Base-by-base conservation (phyloP, 1,140 invertebrate species). In the Lepidostoma basale region DNA sequence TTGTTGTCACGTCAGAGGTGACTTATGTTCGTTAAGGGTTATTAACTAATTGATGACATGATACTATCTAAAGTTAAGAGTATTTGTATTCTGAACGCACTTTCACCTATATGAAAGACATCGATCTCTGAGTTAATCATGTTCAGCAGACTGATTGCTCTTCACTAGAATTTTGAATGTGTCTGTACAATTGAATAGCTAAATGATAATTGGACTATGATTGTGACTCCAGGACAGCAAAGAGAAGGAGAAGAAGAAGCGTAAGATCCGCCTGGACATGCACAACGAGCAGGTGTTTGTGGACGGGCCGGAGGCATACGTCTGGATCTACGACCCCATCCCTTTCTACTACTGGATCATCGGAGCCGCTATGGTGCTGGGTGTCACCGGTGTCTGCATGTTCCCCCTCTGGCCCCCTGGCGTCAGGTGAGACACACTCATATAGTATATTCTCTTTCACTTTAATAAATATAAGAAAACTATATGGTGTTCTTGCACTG, bases 311-410 rank as follows among this genome's bases (percentile, higher is more conserved):
- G 96, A 98, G 83, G 94, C 97, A 2, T 99, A 98, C 83, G 97
- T 99, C 12, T 99, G 98, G 98, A 92, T 99, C 63, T 99, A 98
- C 83, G 97, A 99, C 80, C 97, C 97, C 3, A 96, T 98, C 74
- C 96, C 97, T 8, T 88, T 96, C 66, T 95, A 96, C 83, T 98
- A 98, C 77, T 99, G 97, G 91, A 85, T 98, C 70, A 93, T 97
- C 76, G 98, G 98, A 49, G 87, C 92, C 22, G 83, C 97, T 0
- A 85, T 99, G 66, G 94, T 99, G 18, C 81, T 98, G 54, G 97
- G 93, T 36, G 93, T 94, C 45, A 96, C 98, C 75, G 92, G 89
- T n/a, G 88, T 99, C 26, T 99, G 98, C 83, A 86, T 99, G 70
- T 99, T 99, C 82, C 98, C 98, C 12, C 79, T 99, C 47, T 99